Base-by-base conservation (phyloP, 2,888 invertebrate genomes). In the Cephus pygmeus region DNA sequence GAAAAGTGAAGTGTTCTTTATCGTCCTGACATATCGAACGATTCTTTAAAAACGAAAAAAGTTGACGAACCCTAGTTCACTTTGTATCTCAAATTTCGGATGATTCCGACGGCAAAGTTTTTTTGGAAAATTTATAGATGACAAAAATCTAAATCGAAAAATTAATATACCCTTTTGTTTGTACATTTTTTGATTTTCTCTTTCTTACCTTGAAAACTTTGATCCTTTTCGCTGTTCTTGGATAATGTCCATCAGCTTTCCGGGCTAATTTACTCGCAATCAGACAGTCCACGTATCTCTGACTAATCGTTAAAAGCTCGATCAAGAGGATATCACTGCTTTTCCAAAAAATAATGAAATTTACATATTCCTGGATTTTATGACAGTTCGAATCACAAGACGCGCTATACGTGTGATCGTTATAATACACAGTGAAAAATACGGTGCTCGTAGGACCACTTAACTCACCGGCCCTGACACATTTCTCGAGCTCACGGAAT, bases 361-460 rank as follows among this genome's bases (percentile, higher is more conserved):
- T 82, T 73, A 79, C 82, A 81, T 80, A 81, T 81, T 79, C 79
- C 77, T 69, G 75, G 77, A 78, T 81, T 82, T 76, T 76, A 79
- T 79, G 79, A 79, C 76, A 76, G 76, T 34, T 31, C 30, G 11
- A 31, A 33, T 34, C 31, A 30, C 71, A 9, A 30, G 6, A 30
- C 11, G 12, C 30, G 31, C 6, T 30, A 9, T 12, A 33, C 71
- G 71, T 31, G 30, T 30, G 0, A 12, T 71, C 71, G 71, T 31
- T 34, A 9, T 30, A 33, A 71, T 30, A 30, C 12, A 3, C 71
- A 71, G 71, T 71, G 71, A 71, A 30, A 71, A 30, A 33, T 31
- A 31, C 71, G 71, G 31, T 12, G 15, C 71, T 71, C 11, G 71
- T 71, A 71, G 34, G 71, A 30, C 71, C 71, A 71, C 12, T 71